Percentiles rank a stretch among this genome's conserved stretches.
Conservation (phyloP, 2,888 invertebrate genomes). For the Rhabditoides inermis region DNA sequence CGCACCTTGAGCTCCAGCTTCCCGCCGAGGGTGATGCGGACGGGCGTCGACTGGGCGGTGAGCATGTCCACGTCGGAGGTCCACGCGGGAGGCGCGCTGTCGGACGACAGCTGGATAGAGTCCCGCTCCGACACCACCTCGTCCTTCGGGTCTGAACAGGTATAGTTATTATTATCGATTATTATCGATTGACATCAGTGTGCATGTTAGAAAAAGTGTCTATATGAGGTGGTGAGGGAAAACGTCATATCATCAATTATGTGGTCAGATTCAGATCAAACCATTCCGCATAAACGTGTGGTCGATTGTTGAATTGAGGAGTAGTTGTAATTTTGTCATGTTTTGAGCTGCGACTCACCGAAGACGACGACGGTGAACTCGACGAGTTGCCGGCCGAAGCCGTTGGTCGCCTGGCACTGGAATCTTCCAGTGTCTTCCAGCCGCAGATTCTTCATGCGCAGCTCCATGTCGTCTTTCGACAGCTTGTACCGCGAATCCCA, state of each 20-base stretch:
- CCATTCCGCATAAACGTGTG: not conserved
- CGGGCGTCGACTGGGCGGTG: slow-evolving; percentile 39
- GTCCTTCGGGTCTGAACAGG: not conserved
- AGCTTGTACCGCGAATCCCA: slow-evolving; percentile 37
- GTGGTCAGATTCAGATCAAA: slow-evolving; percentile 4
- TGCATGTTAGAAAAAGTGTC: not conserved
- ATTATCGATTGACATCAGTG: not conserved
- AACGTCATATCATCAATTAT: slow-evolving; percentile 4
- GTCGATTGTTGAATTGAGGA: not conserved
- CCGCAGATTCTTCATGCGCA: slow-evolving; percentile 39
- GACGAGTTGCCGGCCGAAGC: slow-evolving; percentile 43
- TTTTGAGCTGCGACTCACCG: slow-evolving; percentile 14
- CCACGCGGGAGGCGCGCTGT: slow-evolving; percentile 43
- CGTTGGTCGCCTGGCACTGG: slow-evolving; percentile 46
- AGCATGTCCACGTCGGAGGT: slow-evolving; percentile 29
- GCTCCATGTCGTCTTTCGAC: slow-evolving; percentile 32
- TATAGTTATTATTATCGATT: not conserved
- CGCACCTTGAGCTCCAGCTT: no score
- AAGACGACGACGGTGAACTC: slow-evolving; percentile 43
- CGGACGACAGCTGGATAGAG: slow-evolving; percentile 28
- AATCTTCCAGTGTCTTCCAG: slow-evolving; percentile 42
- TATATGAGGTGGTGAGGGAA: no score
- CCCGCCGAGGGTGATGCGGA: slow-evolving; percentile 35
- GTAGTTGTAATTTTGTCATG: not conserved
- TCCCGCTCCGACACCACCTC: not conserved